Conservation (phyloP, 2,113 vertebrate species). For the Anarrhichthys ocellatus region DNA sequence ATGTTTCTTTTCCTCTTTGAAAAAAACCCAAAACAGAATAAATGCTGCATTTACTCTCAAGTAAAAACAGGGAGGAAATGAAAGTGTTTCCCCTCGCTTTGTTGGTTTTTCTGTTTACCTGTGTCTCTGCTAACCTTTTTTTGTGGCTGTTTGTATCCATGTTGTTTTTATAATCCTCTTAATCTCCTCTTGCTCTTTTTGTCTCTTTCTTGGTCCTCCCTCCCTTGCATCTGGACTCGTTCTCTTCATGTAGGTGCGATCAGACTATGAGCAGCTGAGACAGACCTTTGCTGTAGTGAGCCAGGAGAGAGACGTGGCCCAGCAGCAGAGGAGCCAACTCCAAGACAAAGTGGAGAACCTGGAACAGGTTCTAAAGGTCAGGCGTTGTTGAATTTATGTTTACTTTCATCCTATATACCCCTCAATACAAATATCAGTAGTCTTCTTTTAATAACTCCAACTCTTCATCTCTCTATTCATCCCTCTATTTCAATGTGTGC, state of each 20-base stretch:
- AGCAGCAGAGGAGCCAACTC: constrained; percentile 86
- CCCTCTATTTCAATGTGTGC: background rate
- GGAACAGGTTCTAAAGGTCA: constrained; percentile 93
- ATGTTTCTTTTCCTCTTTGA: constrained; percentile 24
- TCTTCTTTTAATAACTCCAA: background rate
- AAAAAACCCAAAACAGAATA: constrained; percentile 12
- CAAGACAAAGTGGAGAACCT: constrained; percentile 93
- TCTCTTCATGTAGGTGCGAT: constrained; percentile 82
- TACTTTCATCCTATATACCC: background rate
- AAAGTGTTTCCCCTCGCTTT: constrained; percentile 3
- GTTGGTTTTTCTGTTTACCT: background rate
- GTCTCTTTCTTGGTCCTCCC: constrained; percentile 1
- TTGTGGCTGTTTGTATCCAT: background rate
- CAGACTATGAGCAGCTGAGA: constrained; percentile 85
- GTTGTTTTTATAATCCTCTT: constrained; percentile 14
- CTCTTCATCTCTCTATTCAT: background rate
- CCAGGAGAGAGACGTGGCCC: constrained; percentile 84
- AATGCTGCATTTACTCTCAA: constrained; percentile 9
- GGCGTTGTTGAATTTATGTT: background rate
- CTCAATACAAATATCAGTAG: background rate
- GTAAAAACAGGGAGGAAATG: constrained; percentile 12
- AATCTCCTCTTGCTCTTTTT: background rate
- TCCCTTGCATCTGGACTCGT: constrained; percentile 16
- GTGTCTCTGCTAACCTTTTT: background rate
- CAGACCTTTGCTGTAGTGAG: constrained; percentile 83